Base-by-base conservation (phyloP, 2,888 invertebrate genomes). In the Adelphocoris suturalis region DNA sequence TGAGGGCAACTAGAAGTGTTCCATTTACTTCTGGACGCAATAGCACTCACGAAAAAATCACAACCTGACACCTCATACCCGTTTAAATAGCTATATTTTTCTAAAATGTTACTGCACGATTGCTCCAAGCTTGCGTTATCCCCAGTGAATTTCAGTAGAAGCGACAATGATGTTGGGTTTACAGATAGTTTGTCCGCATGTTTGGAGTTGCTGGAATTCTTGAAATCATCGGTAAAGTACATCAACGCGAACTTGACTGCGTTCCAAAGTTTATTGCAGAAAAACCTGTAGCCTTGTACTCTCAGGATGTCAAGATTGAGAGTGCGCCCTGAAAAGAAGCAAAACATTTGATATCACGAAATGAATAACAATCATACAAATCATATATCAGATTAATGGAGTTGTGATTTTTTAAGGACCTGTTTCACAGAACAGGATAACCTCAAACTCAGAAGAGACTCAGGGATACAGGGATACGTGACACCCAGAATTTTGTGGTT, bases 181-280 rank as follows among this genome's bases (percentile, higher is more conserved):
- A 48, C 52, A 68, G 88, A n/a, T 48, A 78, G 14, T 55, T 88
- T 76, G 52, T 88, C 55, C 3, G 90, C 57, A 55, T 61, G 57
- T 68, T 61, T n/a, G n/a, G 78, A 48, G 78, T n/a, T 11, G 80
- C 76, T 91, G 57, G 23, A 46, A 91, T 94, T 94, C 16, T 93
- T 93, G 89, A 95, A 95, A 82, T 94, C 94, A 68, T 94, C 94
- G 0, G 94, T 95, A 93, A 96, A 95, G 93, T 96, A 92, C 78
- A 92, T 92, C 91, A 98, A 94, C 0, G 98, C 96, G 93, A 99
- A 99, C 94, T 97, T 98, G 37, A 97, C 96, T 0, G 99, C 99
- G 94, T 99, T 99, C 99, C 99, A 99, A 84, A 99, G 95, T 93
- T 99, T 99, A 94, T 99, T 99, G 94, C 99, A 99, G 95, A 99